phyloP scores from a whole-genome alignment of 30 jellyfish, hydroid and myxozoan genomes.

The Cassiopea andromeda region DNA sequence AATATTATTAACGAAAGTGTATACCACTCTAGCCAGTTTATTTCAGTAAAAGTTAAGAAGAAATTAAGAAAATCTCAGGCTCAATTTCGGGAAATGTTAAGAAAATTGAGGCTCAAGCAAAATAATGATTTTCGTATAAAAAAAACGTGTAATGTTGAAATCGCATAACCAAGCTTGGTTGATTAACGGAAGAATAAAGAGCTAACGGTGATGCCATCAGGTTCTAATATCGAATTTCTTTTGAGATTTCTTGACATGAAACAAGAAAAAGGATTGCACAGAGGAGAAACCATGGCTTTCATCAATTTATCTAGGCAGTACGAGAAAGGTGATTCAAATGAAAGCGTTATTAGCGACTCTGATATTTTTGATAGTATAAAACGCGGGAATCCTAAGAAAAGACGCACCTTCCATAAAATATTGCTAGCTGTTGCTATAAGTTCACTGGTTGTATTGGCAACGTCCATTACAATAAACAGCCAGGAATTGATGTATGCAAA shows the following conservation, averaged over 20 bases:
- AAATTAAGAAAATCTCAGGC: too few species aligned
- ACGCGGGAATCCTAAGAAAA: constrained; percentile 7
- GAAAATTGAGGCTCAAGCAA: too few species aligned
- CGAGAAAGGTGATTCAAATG: constrained; percentile 14
- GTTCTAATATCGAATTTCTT: too few species aligned
- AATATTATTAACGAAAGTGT: too few species aligned
- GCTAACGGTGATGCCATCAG: too few species aligned
- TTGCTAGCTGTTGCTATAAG: constrained; percentile 14
- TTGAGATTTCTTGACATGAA: neutral
- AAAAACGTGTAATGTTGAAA: too few species aligned
- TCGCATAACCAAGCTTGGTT: too few species aligned
- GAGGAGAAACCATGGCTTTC: neutral
- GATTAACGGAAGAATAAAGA: too few species aligned
- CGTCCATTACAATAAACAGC: neutral
- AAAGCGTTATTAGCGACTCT: constrained; percentile 41
- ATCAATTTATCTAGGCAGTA: neutral
- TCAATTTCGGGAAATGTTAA: too few species aligned
- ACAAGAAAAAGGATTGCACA: neutral
- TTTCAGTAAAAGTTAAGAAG: too few species aligned
- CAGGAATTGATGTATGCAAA: neutral
- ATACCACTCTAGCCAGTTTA: too few species aligned
- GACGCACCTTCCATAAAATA: constrained; percentile 12
- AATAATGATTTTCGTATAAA: too few species aligned
- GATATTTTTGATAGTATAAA: constrained; percentile 38
- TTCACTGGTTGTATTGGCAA: neutral